Base-by-base conservation (phyloP, 2,113 vertebrate species). In the Telmatochromis sp. region DNA sequence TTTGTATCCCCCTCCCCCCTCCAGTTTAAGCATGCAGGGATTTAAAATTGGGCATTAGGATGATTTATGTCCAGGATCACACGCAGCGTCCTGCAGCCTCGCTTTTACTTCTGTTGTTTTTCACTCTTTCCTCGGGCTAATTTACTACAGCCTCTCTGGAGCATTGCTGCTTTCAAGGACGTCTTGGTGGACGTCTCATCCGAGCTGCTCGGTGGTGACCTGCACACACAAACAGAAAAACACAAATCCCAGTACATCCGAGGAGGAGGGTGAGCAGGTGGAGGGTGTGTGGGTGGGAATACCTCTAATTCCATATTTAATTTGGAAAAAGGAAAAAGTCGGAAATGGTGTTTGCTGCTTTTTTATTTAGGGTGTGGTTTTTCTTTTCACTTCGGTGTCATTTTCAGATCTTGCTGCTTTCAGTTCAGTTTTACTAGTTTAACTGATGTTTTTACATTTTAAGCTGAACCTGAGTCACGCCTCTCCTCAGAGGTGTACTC, bases 61-160 rank as follows among this genome's bases (percentile, higher is more conserved):
- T 96, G 96, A 96, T 97, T 96, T 94, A 97, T 97, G 94, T 89
- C 87, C 82, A 80, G 75, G 82, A 93, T 93, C 90, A 87, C 91
- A 78, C 75, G 15, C 83, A 83, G 90, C n/a, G 87, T 94, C 95
- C 93, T 93, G 94, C 92, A 94, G 92, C 86, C 92, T 89, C 81
- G 54, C 85, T 83, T 91, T 95, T 94, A 94, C 94, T 94, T 92
- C 92, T 95, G 93, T 96, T 96, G 92, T 96, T 96, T 95, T 94
- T 95, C 91, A 87, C 73, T 87, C 82, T 95, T 93, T 94, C 92
- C 92, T 95, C 80, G 15, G 88, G 91, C 91, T 95, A 96, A 96
- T 96, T 96, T 94, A 94, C 95, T 91, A 85, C 83, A 83, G 26
- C 82, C 90, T 93, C 95, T 93, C 91, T 84, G 89, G 94, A 96